Percentiles rank a stretch among this genome's conserved stretches.
These are phyloP conservation scores for Cecropterus lyciades DNA, from an alignment of 1,140 invertebrate genomes.

Conservation along the genomic window DNA sequence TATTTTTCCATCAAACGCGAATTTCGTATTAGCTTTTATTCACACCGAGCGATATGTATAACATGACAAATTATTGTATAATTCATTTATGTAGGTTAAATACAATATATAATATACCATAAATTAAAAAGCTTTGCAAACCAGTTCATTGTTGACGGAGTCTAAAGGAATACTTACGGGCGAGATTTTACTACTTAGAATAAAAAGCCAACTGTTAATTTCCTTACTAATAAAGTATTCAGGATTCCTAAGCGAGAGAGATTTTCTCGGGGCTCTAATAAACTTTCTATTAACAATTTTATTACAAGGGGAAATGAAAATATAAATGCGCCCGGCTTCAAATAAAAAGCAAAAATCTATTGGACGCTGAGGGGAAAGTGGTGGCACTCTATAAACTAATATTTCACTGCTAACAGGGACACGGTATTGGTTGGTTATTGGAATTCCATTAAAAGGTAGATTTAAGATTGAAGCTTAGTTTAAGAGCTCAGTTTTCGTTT, in stretches of 20 bases:
- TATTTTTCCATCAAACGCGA: too few relatives aligned
- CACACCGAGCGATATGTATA: too few relatives aligned
- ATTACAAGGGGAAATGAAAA: constrained; percentile 71
- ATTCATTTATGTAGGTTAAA: neutral
- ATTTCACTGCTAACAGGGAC: constrained; percentile 54
- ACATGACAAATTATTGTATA: too few relatives aligned
- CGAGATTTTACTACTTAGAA: constrained; percentile 2
- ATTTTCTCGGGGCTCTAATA: constrained; percentile 50
- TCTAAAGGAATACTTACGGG: constrained; percentile 3
- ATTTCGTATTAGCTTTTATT: too few relatives aligned
- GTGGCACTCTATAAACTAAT: constrained; percentile 66
- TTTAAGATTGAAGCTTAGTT: constrained; percentile 42
- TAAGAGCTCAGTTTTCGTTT: constrained; percentile 31
- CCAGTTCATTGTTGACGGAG: neutral
- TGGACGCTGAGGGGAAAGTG: constrained; percentile 52
- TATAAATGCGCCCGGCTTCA: constrained; percentile 61
- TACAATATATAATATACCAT: too few relatives aligned
- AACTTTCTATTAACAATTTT: constrained; percentile 68
- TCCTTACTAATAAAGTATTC: constrained; percentile 25
- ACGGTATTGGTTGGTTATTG: constrained; percentile 55
- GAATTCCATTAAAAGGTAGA: constrained; percentile 47
- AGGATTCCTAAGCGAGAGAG: constrained; percentile 15
- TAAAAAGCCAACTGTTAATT: constrained; percentile 15
- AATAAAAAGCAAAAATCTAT: constrained; percentile 62
- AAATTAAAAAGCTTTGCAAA: neutral